Conservation (phyloP, 2,113 vertebrate species). For the Rhynchomys soricoides region DNA sequence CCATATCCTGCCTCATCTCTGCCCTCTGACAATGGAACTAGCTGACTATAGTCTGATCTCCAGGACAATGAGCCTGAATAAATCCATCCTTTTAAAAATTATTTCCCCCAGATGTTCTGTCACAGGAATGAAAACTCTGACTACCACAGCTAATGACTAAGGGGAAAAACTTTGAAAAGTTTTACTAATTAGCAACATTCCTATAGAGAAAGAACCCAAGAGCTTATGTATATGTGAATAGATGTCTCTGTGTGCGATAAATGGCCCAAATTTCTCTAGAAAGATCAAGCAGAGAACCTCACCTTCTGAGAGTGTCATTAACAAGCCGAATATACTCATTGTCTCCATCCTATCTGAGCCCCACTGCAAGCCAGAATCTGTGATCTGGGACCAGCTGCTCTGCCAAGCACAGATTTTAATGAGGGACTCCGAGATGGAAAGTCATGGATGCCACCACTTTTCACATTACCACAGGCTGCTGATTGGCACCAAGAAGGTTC, state of each 20-base stretch:
- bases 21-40: background rate
- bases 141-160: background rate
- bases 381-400: conserved; percentile 65
- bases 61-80: background rate
- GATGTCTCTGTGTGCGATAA: conserved; percentile 52
- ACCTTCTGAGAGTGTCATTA: conserved; percentile 65
- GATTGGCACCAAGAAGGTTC: conserved; percentile 58
- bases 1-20: background rate
- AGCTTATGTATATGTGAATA: conserved; percentile 31
- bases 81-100: background rate
- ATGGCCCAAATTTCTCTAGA: conserved; percentile 33
- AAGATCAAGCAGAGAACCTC: conserved; percentile 38
- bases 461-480: conserved; percentile 26
- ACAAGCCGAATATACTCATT: conserved; percentile 22
- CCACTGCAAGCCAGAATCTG: background rate
- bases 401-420: conserved; percentile 67
- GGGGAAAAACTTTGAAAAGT: background rate
- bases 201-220: conserved; percentile 30
- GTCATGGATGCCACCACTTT: conserved; percentile 1
- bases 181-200: conserved; percentile 62
- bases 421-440: conserved; percentile 49
- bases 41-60: too few species aligned
- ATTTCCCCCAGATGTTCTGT: background rate
- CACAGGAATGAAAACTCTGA: background rate
- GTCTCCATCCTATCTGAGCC: background rate